Conservation (phyloP, 2,888 invertebrate species). For the Dicyrtoma fusca region DNA sequence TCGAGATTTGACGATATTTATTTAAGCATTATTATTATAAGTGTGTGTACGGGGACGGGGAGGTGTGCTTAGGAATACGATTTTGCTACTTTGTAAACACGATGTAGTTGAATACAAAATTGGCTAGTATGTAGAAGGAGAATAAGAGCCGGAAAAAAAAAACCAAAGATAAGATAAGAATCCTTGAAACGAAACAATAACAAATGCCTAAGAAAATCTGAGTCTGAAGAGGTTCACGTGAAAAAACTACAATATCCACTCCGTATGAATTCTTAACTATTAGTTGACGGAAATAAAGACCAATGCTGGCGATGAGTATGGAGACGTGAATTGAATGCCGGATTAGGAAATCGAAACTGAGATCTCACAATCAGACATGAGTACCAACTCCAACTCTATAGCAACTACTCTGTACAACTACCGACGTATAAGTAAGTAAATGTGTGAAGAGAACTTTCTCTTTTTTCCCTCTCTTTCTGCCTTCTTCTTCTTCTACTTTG, state of each 20-base stretch:
- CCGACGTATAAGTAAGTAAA: slow-evolving; percentile 4
- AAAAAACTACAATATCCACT: slow-evolving; percentile 2
- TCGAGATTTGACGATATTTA: too few relatives aligned
- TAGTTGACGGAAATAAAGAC: slow-evolving; percentile 21
- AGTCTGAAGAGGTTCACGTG: neutral
- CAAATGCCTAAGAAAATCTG: neutral
- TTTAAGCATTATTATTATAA: too few relatives aligned
- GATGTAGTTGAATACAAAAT: too few relatives aligned
- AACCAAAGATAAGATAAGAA: neutral
- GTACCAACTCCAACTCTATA: too few relatives aligned
- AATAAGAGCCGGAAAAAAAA: neutral
- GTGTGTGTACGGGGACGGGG: too few relatives aligned
- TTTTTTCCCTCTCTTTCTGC: neutral
- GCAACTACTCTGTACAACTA: too few relatives aligned
- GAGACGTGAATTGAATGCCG: slow-evolving; percentile 12
- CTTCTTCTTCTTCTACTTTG: neutral
- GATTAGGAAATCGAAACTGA: slow-evolving; percentile 18
- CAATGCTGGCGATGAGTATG: slow-evolving; percentile 5
- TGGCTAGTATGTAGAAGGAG: neutral
- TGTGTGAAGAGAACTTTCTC: slow-evolving; percentile 14
- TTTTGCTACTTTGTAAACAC: too few relatives aligned
- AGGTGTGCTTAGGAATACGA: too few relatives aligned
- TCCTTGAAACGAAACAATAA: neutral
- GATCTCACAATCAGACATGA: neutral
- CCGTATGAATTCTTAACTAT: slow-evolving; percentile 23